A percentile compares a stretch with the other conserved stretches of the same genome.
phyloP scores from a whole-genome alignment of 2,888 invertebrate genomes.

The Pollenia griseotomentosa region DNA sequence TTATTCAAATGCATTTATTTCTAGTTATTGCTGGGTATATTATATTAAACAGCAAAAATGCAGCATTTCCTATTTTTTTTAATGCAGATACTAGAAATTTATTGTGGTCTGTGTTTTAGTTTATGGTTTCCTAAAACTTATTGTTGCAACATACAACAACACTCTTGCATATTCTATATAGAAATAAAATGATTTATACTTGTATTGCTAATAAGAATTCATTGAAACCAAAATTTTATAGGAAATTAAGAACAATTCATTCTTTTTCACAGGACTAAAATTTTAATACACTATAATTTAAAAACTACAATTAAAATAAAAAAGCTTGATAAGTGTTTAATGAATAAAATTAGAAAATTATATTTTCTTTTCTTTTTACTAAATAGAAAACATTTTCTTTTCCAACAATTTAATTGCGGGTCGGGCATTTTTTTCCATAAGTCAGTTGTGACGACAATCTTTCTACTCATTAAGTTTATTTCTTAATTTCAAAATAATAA shows the following conservation, averaged over 20 bases:
- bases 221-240: constrained; percentile 34
- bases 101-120: constrained; percentile 68
- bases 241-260: constrained; percentile 44
- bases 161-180: background rate
- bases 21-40: background rate
- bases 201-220: constrained; percentile 59
- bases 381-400: background rate
- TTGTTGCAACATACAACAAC: constrained; percentile 35
- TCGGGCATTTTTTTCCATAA: background rate
- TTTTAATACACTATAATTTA: background rate
- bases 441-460: constrained; percentile 13
- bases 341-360: no score
- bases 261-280: background rate
- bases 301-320: background rate
- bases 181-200: constrained; percentile 64
- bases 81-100: constrained; percentile 61
- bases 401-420: constrained; percentile 5
- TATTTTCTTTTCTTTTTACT: background rate
- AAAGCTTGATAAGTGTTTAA: background rate
- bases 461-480: background rate
- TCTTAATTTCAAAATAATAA: constrained; percentile 60
- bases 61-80: constrained; percentile 47
- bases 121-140: constrained; percentile 38
- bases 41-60: constrained; percentile 39
- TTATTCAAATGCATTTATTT: constrained; percentile 15